phyloP scores from a whole-genome alignment of 2,113 vertebrate species.

The Podarcis cretensis region DNA sequence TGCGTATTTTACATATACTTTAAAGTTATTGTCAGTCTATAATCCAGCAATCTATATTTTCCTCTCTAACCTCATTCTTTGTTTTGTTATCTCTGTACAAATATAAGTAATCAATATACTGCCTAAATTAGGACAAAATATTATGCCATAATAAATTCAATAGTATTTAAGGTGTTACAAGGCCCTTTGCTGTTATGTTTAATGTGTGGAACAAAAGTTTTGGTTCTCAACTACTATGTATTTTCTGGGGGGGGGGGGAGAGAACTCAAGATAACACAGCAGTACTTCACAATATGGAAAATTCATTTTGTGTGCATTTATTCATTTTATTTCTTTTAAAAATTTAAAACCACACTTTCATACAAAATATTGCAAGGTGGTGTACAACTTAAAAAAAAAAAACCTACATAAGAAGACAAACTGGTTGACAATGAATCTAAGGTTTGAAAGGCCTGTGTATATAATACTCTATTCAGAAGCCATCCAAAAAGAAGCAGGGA shows the following conservation, averaged over 20 bases:
- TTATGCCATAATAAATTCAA: not conserved
- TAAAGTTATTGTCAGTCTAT: not conserved
- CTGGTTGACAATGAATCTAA: no score
- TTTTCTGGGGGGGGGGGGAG: no score
- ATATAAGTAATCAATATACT: not conserved
- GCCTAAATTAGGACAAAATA: not conserved
- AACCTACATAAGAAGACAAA: no score
- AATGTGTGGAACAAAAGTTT: no score
- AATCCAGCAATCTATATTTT: not conserved
- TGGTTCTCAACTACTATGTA: no score
- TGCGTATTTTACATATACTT: not conserved
- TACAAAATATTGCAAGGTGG: no score
- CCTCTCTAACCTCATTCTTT: not conserved
- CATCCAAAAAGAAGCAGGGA: no score
- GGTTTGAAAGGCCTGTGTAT: no score
- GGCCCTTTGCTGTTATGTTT: not conserved
- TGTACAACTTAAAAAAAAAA: no score
- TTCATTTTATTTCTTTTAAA: no score
- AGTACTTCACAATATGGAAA: not conserved
- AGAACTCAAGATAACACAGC: not conserved
- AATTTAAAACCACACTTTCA: no score
- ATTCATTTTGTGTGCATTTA: not conserved
- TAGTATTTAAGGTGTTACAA: not conserved
- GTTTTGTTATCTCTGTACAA: not conserved
- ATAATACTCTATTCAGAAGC: no score